phyloP scores from a whole-genome alignment of 2,113 vertebrate genomes.

The Athene cunicularia region DNA sequence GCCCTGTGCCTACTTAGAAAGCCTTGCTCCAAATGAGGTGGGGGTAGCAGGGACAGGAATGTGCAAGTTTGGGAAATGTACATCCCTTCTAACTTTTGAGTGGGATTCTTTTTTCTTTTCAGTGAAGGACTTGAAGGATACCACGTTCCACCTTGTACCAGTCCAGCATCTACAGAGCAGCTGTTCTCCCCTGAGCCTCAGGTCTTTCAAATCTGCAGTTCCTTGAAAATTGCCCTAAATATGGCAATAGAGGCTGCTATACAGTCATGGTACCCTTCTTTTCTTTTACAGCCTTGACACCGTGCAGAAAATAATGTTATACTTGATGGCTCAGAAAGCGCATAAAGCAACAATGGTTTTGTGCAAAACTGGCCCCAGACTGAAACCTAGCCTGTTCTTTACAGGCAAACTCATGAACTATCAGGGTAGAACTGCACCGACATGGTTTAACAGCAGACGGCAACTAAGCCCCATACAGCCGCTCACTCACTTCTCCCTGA shows the following conservation, averaged over 20 bases:
- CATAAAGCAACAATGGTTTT: background rate
- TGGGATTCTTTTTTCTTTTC: background rate
- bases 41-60: background rate
- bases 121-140: background rate
- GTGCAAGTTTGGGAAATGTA: background rate
- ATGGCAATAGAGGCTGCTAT: background rate
- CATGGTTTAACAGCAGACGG: no score
- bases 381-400: background rate
- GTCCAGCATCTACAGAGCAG: background rate
- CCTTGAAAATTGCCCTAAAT: background rate
- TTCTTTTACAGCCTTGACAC: background rate
- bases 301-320: background rate
- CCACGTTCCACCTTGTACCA: background rate
- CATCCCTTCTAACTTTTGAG: background rate
- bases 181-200: background rate
- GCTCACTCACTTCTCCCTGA: no score
- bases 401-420: background rate
- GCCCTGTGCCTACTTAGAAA: background rate
- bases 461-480: no score
- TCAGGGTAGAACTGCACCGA: background rate
- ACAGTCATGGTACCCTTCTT: background rate
- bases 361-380: background rate
- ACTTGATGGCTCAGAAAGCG: background rate
- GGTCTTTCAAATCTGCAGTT: background rate
- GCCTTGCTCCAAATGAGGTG: background rate